Base-by-base conservation (phyloP, 1,140 invertebrate genomes). In the Formica selysi region DNA sequence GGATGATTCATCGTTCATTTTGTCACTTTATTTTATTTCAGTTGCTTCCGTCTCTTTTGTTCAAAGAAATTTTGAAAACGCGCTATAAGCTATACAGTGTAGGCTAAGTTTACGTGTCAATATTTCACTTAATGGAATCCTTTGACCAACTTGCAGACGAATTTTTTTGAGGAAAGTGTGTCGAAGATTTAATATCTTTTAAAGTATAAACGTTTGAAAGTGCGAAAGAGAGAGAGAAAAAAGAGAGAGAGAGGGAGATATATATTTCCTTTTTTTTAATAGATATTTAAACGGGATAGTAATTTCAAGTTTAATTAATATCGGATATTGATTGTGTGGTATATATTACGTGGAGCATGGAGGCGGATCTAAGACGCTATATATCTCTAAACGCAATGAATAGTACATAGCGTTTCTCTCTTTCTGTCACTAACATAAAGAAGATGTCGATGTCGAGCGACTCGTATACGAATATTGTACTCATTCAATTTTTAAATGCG, bases 1-100 rank as follows among this genome's bases (percentile, higher is more conserved):
- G 38, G 7, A 29, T 44, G 79, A 71, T 83, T 73, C 29, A 48
- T 70, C 48, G 29, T 71, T 5, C 54, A 61, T n/a, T 61, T 73
- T 22, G 26, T 83, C 38, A 73, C 54, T 36, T 29, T 1, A 26
- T 73, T 48, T 2, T 38, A 48, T 61, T 38, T 61, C 38, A 7
- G 1, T 44, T 67, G 36, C 3, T 11, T 48, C 48, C 13, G 13
- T 32, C 11, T 44, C 38, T 22, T 48, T 83, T 48, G 26, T 44
- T 36, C 16, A 10, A 13, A 48, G 22, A 48, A 13, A 83, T 73
- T 70, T n/a, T 11, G 68, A 73, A 44, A 73, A 29, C 48, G 3
- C 10, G 41, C 8, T 32, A 36, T 38, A 13, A 61, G 22, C 11
- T 36, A 19, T 8, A 57, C 10, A 10, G 2, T 13, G 29, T 5